Base-by-base conservation (phyloP, 64 coral and sea anemone genomes). In the Montipora cactus region DNA sequence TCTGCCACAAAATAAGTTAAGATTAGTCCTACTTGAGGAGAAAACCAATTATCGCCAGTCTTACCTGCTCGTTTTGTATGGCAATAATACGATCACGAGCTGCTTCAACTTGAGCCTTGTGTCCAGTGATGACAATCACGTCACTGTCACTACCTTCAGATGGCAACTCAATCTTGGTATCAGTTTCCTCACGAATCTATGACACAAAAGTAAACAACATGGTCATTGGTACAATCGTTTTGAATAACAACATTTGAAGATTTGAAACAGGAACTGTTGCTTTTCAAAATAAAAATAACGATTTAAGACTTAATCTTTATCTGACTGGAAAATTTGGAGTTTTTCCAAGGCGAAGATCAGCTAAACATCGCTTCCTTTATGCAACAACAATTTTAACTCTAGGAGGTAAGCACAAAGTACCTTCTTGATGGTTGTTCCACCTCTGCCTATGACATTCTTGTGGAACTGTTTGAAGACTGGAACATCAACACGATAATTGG, bases 401-500 rank as follows among this genome's bases (percentile, higher is more conserved):
- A 5, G 10, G 52, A 10, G 52, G 52, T 4, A 55, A 55, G 10
- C 3, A 55, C 52, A 10, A 55, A 0, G 37, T 86, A 99, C 98
- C 98, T 99, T 99, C 55, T 90, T 96, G 46, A 99, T 99, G 4
- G 98, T 99, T 1, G 84, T 81, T 13, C 98, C 98, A 51, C 98
- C 98, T 92, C 98, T 81, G 11, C 98, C 98, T 84, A 99, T 99
- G 19, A 99, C 80, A 79, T 99, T 99, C 80, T 94, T 96, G 85
- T 99, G 98, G 75, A 99, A 99, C 81, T 99, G 92, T 67, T 99
- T 99, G 83, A 94, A 99, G 84, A 99, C 94, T 50, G 98, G 98
- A 25, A 99, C 92, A 47, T 99, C 95, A 5, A 94, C 51, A 37
- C 89, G 77, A 71, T 89, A 96, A 61, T 99, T 99, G 9, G 95